phyloP scores from a whole-genome alignment of 2,113 vertebrate genomes.

The Phoxinus phoxinus region DNA sequence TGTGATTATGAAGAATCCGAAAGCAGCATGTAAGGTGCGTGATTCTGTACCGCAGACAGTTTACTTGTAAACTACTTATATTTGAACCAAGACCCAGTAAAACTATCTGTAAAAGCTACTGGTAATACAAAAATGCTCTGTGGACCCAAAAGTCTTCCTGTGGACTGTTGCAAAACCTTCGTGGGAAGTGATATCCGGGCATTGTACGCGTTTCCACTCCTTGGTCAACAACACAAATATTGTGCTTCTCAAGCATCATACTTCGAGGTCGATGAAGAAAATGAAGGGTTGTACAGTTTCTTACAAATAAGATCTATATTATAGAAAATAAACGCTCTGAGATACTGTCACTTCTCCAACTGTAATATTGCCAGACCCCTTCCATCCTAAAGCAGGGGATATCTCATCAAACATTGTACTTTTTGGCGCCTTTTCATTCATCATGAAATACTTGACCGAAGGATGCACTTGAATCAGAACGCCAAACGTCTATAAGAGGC shows the following conservation, averaged over 20 bases:
- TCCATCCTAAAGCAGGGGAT: slow-evolving; percentile 3
- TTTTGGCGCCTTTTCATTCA: slow-evolving; percentile 17
- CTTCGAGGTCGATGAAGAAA: slow-evolving; percentile 29
- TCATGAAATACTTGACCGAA: background rate
- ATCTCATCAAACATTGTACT: background rate
- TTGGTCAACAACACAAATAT: slow-evolving; percentile 41
- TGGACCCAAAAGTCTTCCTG: background rate
- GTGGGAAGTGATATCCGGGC: slow-evolving; percentile 1
- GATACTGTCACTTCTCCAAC: slow-evolving; percentile 35
- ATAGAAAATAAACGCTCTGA: slow-evolving; percentile 40
- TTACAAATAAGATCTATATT: slow-evolving; percentile 45
- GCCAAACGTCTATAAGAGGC: background rate
- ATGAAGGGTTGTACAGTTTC: background rate
- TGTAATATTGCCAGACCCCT: slow-evolving; percentile 36
- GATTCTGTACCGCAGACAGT: slow-evolving; percentile 49
- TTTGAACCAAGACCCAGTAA: slow-evolving; percentile 6
- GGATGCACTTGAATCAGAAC: background rate
- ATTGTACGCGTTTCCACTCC: slow-evolving; percentile 1
- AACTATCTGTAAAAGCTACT: slow-evolving; percentile 7
- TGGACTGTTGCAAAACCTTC: slow-evolving; percentile 20
- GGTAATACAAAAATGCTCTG: slow-evolving; percentile 33
- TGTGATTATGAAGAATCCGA: slow-evolving; percentile 31
- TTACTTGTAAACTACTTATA: slow-evolving; percentile 40
- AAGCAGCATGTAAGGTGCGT: slow-evolving; percentile 61
- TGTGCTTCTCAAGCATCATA: slow-evolving; percentile 54